These are phyloP conservation scores for Lithobius niger DNA, from an alignment of 1,140 invertebrate species.

Conservation along the genomic window DNA sequence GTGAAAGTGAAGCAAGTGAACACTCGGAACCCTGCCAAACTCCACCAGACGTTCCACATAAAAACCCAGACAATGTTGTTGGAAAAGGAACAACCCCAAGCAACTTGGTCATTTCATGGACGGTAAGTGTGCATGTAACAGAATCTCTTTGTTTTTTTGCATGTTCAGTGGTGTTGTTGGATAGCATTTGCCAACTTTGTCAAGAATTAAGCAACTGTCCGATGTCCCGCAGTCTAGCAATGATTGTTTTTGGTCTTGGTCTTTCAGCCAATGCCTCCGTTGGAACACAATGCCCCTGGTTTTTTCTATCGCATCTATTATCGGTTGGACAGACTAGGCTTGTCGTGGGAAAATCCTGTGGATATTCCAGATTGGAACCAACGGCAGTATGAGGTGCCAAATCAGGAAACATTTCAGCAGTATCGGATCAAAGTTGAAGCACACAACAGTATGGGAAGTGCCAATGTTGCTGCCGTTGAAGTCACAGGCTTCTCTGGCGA, in stretches of 20 bases:
- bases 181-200: background rate
- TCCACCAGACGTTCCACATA: conserved; percentile 70
- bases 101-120: conserved; percentile 91
- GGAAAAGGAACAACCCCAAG: conserved; percentile 73
- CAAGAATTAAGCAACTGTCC: too few relatives aligned
- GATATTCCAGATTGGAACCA: conserved; percentile 64
- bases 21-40: conserved; percentile 69
- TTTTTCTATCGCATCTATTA: conserved; percentile 86
- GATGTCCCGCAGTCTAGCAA: too few relatives aligned
- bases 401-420: conserved; percentile 78
- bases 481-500: conserved; percentile 89
- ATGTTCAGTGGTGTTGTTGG: background rate
- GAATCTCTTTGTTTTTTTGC: background rate
- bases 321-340: conserved; percentile 59
- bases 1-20: conserved; percentile 66
- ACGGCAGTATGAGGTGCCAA: conserved; percentile 49
- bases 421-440: conserved; percentile 87
- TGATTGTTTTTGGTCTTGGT: too few relatives aligned
- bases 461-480: conserved; percentile 64
- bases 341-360: conserved; percentile 46
- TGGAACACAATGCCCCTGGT: conserved; percentile 87
- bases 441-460: conserved; percentile 77
- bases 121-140: conserved; percentile 42
- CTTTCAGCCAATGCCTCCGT: conserved; percentile 76
- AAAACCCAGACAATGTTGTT: conserved; percentile 89